Percentiles rank a stretch among this genome's conserved stretches.
Conservation (phyloP, 2,888 invertebrate genomes). For the Thelaira solivaga region DNA sequence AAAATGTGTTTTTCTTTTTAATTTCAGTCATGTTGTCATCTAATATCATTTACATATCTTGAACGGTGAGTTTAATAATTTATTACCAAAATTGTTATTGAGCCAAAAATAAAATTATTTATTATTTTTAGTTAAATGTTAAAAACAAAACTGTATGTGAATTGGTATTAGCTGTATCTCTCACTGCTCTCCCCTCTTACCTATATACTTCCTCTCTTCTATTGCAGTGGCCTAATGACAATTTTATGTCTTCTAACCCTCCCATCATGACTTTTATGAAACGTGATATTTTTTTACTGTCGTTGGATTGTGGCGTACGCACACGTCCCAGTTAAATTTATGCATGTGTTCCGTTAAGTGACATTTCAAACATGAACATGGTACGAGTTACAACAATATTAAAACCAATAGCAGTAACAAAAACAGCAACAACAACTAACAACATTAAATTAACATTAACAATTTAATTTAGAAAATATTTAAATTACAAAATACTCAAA, state of each 20-base stretch:
- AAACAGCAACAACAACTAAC: slow-evolving; percentile 2
- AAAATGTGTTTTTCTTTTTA: too few relatives aligned
- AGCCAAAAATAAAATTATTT: background rate
- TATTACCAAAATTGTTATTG: background rate
- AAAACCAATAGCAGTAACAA: background rate
- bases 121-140: slow-evolving; percentile 34
- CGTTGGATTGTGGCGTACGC: background rate
- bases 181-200: too few relatives aligned
- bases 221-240: background rate
- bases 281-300: slow-evolving; percentile 38
- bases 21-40: slow-evolving; percentile 3
- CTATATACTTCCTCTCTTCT: too few relatives aligned
- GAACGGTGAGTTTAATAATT: slow-evolving; percentile 21
- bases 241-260: slow-evolving; percentile 15
- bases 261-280: slow-evolving; percentile 5
- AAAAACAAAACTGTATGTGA: background rate
- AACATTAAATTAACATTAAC: slow-evolving; percentile 53
- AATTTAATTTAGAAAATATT: slow-evolving; percentile 40
- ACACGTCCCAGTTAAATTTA: slow-evolving; percentile 24
- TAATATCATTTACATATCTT: background rate
- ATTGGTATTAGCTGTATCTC: background rate
- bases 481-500: slow-evolving; percentile 23
- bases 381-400: background rate
- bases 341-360: slow-evolving; percentile 51
- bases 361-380: slow-evolving; percentile 57